Evolutionary conservation across 2,113 vertebrate species (phyloP).

Genomic region (Tragelaphus imberbis): DNA sequence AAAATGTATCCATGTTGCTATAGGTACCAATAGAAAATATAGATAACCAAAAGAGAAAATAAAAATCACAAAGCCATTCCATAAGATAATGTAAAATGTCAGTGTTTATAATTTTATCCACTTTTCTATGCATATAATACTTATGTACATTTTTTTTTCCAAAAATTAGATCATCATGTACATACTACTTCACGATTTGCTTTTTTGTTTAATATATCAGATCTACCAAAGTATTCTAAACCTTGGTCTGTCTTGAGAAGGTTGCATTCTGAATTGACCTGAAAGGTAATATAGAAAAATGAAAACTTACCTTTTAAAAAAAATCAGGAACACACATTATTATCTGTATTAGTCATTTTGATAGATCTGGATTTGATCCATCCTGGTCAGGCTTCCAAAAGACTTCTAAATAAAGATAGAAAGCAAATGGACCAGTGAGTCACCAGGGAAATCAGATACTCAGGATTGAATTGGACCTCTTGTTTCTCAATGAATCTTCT

Average conservation of each 20-base stretch:
- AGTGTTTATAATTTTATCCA: not conserved
- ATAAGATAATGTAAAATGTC: not conserved
- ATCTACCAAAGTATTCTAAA: not conserved
- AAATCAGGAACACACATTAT: not conserved
- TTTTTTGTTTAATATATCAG: not conserved
- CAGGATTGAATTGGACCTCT: not conserved
- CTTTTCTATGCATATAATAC: not conserved
- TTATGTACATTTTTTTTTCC: not conserved
- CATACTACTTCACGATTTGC: not conserved
- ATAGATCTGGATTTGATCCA: not conserved
- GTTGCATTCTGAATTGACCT: not conserved
- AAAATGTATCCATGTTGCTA: not conserved
- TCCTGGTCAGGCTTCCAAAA: not conserved
- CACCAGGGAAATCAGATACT: not conserved
- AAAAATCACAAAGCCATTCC: not conserved
- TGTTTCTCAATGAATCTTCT: slow-evolving; percentile 21
- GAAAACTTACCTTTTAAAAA: not conserved
- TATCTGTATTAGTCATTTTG: slow-evolving; percentile 4
- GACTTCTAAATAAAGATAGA: not conserved
- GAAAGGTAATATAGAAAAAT: not conserved
- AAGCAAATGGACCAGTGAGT: not conserved
- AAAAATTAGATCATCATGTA: not conserved
- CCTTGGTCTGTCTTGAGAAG: not conserved
- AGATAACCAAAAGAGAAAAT: not conserved
- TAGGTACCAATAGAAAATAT: not conserved